These are phyloP conservation scores for Montifringilla adamsi DNA, from an alignment of 2,113 vertebrate genomes.

Conservation along the genomic window DNA sequence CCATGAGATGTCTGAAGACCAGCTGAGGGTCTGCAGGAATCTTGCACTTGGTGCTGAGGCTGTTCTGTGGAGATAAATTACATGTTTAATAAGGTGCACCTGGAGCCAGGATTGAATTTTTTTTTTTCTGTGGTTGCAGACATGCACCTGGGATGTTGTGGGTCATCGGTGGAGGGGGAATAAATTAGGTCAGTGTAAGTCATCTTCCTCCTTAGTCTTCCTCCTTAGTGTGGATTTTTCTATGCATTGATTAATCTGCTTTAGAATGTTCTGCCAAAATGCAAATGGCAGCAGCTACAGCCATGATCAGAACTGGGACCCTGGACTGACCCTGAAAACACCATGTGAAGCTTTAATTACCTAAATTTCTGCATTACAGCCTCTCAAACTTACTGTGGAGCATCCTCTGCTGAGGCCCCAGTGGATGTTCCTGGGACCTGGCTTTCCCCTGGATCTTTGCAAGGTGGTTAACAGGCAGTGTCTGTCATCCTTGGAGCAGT, in stretches of 20 bases:
- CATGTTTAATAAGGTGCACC: neutral
- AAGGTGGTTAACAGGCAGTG: neutral
- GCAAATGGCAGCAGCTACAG: neutral
- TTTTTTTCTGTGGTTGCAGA: neutral
- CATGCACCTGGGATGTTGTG: neutral
- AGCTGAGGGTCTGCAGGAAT: neutral
- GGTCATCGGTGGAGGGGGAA: neutral
- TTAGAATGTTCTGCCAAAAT: neutral
- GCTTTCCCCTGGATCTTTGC: neutral
- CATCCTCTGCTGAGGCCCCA: neutral
- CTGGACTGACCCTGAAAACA: neutral
- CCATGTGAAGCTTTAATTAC: neutral
- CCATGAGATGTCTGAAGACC: neutral
- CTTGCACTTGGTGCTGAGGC: neutral
- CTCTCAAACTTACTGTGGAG: neutral
- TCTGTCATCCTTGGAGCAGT: neutral
- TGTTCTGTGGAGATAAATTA: neutral
- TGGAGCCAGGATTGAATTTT: neutral
- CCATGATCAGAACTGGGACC: neutral
- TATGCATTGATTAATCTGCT: neutral
- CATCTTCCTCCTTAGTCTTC: neutral
- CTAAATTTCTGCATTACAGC: fast-evolving
- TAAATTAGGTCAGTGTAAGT: neutral
- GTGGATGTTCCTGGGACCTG: neutral
- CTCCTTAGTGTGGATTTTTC: neutral